Conservation (phyloP, 2,797 vertebrate species). For the Micropoecilia bifurca region DNA sequence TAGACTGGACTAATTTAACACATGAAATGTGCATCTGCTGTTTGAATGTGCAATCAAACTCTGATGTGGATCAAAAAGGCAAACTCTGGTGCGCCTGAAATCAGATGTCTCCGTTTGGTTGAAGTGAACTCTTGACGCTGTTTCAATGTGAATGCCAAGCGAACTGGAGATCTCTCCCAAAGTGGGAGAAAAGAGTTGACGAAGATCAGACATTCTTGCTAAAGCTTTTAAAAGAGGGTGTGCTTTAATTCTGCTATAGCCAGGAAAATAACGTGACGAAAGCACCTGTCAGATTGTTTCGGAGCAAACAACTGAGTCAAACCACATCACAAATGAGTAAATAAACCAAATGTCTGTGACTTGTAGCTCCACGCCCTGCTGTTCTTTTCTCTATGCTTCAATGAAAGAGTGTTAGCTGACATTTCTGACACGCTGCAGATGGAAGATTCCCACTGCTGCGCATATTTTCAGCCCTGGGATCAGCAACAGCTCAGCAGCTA, state of each 20-base stretch:
- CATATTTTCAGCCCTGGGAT: conserved; percentile 73
- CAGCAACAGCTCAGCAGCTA: conserved; percentile 42
- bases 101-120: too few relatives aligned
- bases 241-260: background rate
- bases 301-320: conserved; percentile 36
- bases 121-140: too few relatives aligned
- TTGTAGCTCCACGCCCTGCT: conserved; percentile 19
- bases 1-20: too few relatives aligned
- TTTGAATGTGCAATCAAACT: too few relatives aligned
- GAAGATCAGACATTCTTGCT: background rate
- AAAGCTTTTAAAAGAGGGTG: background rate
- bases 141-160: too few relatives aligned
- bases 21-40: too few relatives aligned
- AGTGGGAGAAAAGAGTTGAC: background rate
- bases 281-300: conserved; percentile 23
- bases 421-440: conserved; percentile 55
- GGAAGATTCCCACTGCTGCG: conserved; percentile 59
- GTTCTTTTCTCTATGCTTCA: conserved; percentile 55
- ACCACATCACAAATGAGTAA: conserved; percentile 38
- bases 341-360: conserved; percentile 39
- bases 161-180: too few relatives aligned
- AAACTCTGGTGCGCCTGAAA: too few relatives aligned
- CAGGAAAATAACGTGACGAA: background rate
- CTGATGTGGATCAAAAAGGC: too few relatives aligned
- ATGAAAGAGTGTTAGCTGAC: conserved; percentile 66